Evolutionary conservation across 2,113 vertebrate species (phyloP), one percentile per base, ranked within the genome.

Genomic region (Ceyx cyanopectus): DNA sequence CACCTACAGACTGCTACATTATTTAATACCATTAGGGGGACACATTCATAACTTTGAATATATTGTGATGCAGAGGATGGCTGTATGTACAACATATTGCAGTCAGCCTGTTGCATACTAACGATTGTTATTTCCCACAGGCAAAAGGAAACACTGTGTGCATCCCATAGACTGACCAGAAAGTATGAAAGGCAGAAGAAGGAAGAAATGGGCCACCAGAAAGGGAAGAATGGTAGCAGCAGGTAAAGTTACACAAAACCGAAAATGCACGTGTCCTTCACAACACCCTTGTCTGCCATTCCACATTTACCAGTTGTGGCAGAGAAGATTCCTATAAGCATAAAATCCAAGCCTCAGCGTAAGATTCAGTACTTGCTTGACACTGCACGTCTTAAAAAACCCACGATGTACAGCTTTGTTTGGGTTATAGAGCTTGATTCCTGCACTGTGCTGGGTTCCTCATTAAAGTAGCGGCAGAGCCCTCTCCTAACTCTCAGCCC

Each of bases 201-300:
- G 11, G 21, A 51, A 53, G 16, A 30, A 58, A 68, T 1, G 5
- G 11, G 24, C 27, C 29, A 29, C 16, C 23, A 16, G 37, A 32
- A 41, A 46, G 7, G 20, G 15, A 46, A 14, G 11, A 66, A 29
- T 2, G 6, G 5, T 20, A 37, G 17, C 3, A 5, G 50, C 15
- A 27, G 7, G 7, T 13, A 2, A 41, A 57, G 14, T 22, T n/a
- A 58, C 2, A 67, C 14, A 66, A 34, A 75, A 70, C 19, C 3
- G 3, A 20, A 50, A 67, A 45, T 8, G 7, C 23, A 1, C 0
- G 0, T 43, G 24, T 15, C 22, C 83, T 30, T 40, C 5, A 5
- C 4, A 6, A 16, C 10, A 41, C 19, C 43, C 12, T 16, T 14
- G n/a, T 40, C 17, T 53, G 26, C 26, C 23, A 41, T 58, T 63